These are phyloP conservation scores for Octonoba sinensis DNA, from an alignment of 2,888 invertebrate genomes.

Conservation along the genomic window DNA sequence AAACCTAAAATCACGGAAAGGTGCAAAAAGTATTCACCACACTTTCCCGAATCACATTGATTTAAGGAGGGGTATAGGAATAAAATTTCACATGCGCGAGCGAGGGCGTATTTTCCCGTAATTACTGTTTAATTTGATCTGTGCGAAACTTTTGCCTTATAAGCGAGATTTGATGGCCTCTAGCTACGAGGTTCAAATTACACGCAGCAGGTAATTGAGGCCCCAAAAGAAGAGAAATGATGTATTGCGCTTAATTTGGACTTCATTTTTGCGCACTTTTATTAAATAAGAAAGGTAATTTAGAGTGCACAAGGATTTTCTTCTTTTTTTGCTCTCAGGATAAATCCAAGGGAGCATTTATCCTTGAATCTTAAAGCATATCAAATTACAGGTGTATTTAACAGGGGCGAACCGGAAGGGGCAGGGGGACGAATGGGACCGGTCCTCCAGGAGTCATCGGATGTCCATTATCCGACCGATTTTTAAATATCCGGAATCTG, in stretches of 20 bases:
- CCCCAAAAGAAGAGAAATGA: constrained; percentile 23
- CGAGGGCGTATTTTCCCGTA: constrained; percentile 54
- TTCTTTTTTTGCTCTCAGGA: constrained; percentile 2
- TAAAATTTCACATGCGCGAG: constrained; percentile 11
- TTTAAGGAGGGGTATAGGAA: constrained; percentile 7
- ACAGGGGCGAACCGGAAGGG: too few relatives aligned
- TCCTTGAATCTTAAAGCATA: too few relatives aligned
- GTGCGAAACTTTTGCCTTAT: constrained; percentile 41
- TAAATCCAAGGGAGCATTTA: too few relatives aligned
- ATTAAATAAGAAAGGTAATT: constrained; percentile 62
- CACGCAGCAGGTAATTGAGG: constrained; percentile 48
- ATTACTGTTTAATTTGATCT: constrained; percentile 62
- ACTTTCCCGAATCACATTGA: neutral
- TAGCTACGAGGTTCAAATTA: constrained; percentile 43
- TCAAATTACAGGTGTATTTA: too few relatives aligned
- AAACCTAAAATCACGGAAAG: neutral
- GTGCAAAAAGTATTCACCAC: neutral
- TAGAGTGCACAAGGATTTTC: constrained; percentile 8
- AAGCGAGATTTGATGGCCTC: constrained; percentile 60
- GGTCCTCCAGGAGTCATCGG: too few relatives aligned
- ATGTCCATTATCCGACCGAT: too few relatives aligned
- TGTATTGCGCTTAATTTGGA: constrained; percentile 58
- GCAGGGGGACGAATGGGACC: too few relatives aligned
- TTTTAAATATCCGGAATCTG: too few relatives aligned
- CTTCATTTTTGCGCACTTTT: constrained; percentile 52